Percentiles rank a stretch among this genome's conserved stretches.
These are phyloP conservation scores for Epirrhoe alternata DNA, from an alignment of 2,888 invertebrate genomes.

Conservation along the genomic window DNA sequence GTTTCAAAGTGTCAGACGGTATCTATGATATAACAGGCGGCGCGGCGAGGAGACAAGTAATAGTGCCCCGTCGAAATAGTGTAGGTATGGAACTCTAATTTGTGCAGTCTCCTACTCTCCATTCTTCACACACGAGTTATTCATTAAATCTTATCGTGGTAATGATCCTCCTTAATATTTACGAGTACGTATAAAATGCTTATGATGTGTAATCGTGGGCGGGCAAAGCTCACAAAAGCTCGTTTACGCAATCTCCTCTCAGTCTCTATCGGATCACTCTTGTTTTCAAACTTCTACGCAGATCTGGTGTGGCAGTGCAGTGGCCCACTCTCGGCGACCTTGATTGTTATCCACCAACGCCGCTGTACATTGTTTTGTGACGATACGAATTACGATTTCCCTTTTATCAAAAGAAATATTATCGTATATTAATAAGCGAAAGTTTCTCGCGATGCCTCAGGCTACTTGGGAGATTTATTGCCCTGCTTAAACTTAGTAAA, in stretches of 20 bases:
- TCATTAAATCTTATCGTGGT: constrained; percentile 24
- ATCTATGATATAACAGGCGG: too few species aligned
- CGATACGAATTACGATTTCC: constrained; percentile 73
- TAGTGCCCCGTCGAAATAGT: too few species aligned
- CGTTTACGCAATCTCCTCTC: constrained; percentile 61
- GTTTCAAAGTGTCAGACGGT: too few species aligned
- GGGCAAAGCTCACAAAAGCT: constrained; percentile 36
- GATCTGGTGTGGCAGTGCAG: constrained; percentile 52
- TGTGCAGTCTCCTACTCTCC: constrained; percentile 2
- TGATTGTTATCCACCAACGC: constrained; percentile 67
- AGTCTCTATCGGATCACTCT: constrained; percentile 72
- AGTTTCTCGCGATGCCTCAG: constrained; percentile 55
- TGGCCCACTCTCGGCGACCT: constrained; percentile 60
- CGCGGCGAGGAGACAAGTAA: too few species aligned
- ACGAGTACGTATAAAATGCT: constrained; percentile 27
- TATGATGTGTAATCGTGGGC: constrained; percentile 34
- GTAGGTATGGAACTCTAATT: constrained; percentile 5
- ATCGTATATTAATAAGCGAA: constrained; percentile 68
- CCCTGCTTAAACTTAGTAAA: constrained; percentile 43
- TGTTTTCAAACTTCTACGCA: constrained; percentile 66
- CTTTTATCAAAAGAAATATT: constrained; percentile 67
- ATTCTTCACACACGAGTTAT: constrained; percentile 18
- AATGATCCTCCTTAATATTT: constrained; percentile 28
- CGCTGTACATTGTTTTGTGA: constrained; percentile 66
- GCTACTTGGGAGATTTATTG: constrained; percentile 54